Evolutionary conservation across 2,797 vertebrate species (phyloP), one percentile per base, ranked within the genome.

Genomic region (Propithecus deckenii): DNA sequence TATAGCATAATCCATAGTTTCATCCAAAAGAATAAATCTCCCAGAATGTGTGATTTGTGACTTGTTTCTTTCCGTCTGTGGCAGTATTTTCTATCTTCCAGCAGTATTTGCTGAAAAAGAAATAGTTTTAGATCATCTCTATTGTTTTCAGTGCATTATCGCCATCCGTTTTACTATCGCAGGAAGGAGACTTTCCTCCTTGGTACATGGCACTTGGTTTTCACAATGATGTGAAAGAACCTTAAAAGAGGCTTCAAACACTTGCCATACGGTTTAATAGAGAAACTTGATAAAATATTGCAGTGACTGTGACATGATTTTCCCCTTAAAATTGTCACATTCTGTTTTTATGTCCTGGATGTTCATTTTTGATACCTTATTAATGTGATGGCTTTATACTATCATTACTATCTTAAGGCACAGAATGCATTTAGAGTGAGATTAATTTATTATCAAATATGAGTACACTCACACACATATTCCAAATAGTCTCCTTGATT

Each of bases 381-480:
- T 89, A 83, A 93, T 59, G 7, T 50, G 22, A 55, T 84, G n/a
- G 32, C 20, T 83, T 94, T 71, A 71, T 32, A 38, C 14, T 11
- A 18, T 52, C 32, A 78, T 57, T 74, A 59, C 48, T 83, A 59
- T 89, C 32, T 94, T 81, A 72, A 95, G 23, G 7, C 22, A 57
- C 9, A 88, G 63, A 89, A 41, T 71, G n/a, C 22, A 89, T 7
- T 14, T 50, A 72, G 12, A 79, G 32, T 72, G 88, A 81, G 57
- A 86, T 95, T 81, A 80, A 74, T 86, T 93, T 93, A 72, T 94
- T 72, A 74, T 50, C 7, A 89, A 81, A n/a, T 81, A n/a, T n/a
- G 3, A 72, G 22, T 43, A 59, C 38, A 72, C 23, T 63, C 5
- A 86, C 8, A 43, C 18, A 84, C 30, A 50, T 38, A 48, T 52